These are phyloP conservation scores for Recurvirostra avosetta DNA, from an alignment of 2,113 vertebrate species.

Conservation along the genomic window DNA sequence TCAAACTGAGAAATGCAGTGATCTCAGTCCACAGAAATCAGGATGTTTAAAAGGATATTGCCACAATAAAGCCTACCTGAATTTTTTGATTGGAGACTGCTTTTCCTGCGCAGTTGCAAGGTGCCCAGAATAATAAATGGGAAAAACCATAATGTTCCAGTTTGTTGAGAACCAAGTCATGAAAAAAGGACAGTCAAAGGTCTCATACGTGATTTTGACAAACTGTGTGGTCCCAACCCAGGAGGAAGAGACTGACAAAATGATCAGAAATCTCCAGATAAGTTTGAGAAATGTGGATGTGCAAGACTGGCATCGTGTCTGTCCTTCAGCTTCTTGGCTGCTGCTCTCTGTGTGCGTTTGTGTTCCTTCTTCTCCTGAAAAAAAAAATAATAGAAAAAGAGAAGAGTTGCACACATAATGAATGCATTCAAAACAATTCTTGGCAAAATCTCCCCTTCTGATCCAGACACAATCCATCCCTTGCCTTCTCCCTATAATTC, in stretches of 20 bases:
- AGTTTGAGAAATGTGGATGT: constrained; percentile 83
- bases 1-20: not conserved
- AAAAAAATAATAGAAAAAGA: not conserved
- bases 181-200: constrained; percentile 98
- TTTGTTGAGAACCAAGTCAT: constrained; percentile 99
- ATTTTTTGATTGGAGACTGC: constrained; percentile 93
- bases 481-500: not conserved
- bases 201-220: constrained; percentile 95
- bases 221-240: constrained; percentile 98
- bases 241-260: constrained; percentile 93
- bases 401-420: not conserved
- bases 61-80: constrained; percentile 79
- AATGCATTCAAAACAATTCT: not conserved
- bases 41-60: not conserved
- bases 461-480: not conserved
- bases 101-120: constrained; percentile 90
- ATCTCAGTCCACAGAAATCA: not conserved
- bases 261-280: constrained; percentile 90
- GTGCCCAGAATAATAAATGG: constrained; percentile 95
- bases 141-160: constrained; percentile 99
- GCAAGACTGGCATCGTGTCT: constrained; percentile 88
- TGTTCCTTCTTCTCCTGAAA: constrained; percentile 87
- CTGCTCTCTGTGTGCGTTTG: constrained; percentile 76
- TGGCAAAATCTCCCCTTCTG: not conserved
- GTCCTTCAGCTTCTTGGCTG: constrained; percentile 74